Base-by-base conservation (phyloP, 2,888 invertebrate genomes). In the Drosophila putrida region DNA sequence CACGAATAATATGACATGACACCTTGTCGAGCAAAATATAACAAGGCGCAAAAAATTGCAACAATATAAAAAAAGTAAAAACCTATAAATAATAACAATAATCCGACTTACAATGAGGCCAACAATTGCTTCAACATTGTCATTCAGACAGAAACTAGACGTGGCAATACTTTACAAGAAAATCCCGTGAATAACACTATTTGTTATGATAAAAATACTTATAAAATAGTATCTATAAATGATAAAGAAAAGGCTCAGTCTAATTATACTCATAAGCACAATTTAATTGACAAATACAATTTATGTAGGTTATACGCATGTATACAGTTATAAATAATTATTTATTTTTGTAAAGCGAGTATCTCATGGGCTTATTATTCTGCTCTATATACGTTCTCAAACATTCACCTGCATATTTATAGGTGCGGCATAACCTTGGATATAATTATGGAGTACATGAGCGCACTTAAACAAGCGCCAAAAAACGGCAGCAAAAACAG, bases 1-100 rank as follows among this genome's bases (percentile, higher is more conserved):
- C 78, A 80, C 78, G 71, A 67, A 71, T 53, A 39, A 39, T 36
- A 65, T 15, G 66, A 54, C 15, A 28, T 50, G 68, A 59, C 73
- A 75, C 62, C 58, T 53, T 55, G 68, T 20, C 28, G 28, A 38
- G 43, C 44, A 46, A 64, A 58, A 41, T 15, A 15, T 71, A 59
- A 65, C 51, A 31, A 60, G 51, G 59, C 41, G 33, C 13, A 47
- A 15, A 31, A 36, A 65, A 38, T 50, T 27, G 61, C 44, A 43
- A 35, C 50, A 20, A 59, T 46, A 61, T 41, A 54, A 66, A 47
- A 59, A 33, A 49, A 60, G 20, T 31, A 44, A 5, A 39, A 53
- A 55, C 49, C 49, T 20, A 39, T 8, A 58, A 65, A 64, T 60
- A 72, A 64, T 35, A 62, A 58, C 13, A 72, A 60, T 63, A 46